Evolutionary conservation across 2,113 vertebrate species (phyloP).

Genomic region (Dasyprocta punctata): DNA sequence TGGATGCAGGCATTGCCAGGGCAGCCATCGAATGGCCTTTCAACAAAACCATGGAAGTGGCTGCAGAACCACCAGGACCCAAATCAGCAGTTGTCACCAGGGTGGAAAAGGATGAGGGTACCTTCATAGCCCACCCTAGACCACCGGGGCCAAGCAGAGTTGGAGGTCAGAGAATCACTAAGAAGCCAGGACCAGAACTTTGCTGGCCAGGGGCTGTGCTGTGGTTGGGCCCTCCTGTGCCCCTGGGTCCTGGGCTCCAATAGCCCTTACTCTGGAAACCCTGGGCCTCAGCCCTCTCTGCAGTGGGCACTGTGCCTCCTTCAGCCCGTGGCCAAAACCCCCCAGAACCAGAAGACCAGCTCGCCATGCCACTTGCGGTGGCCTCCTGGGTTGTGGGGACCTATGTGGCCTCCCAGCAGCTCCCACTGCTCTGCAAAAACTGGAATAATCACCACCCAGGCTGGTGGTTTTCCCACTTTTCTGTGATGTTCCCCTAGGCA

Average conservation of each 20-base stretch:
- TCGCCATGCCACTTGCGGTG: rapidly evolving
- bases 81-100: neutral
- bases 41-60: neutral
- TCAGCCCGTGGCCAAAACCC: rapidly evolving
- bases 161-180: neutral
- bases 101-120: neutral
- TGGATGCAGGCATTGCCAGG: rapidly evolving
- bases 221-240: neutral
- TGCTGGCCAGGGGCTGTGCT: rapidly evolving
- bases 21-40: neutral
- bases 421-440: neutral
- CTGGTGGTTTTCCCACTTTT: slow-evolving; percentile 41
- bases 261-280: no score
- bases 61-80: neutral
- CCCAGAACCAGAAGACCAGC: neutral
- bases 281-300: neutral
- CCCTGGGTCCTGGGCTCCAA: neutral
- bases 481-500: slow-evolving; percentile 62
- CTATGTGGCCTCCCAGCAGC: rapidly evolving
- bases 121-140: neutral
- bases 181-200: neutral
- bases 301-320: neutral
- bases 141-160: neutral
- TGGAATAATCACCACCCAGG: neutral
- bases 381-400: neutral